Percentiles rank a stretch among this genome's conserved stretches.
Conservation (phyloP, 1,140 invertebrate genomes). For the Gonioctena quinquepunctata region DNA sequence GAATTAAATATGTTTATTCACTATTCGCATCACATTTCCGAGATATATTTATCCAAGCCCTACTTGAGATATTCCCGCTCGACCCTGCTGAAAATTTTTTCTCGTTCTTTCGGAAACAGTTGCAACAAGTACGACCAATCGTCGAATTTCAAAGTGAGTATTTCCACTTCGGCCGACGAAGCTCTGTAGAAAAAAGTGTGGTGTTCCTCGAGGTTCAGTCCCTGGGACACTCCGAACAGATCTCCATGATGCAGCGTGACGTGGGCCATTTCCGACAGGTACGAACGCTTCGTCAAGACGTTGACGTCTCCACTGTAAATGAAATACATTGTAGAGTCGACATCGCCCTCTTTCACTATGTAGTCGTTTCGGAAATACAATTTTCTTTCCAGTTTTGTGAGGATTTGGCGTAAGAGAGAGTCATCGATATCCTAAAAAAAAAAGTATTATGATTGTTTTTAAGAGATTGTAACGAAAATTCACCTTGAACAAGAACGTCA, state of each 20-base stretch:
- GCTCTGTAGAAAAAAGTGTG: conserved; percentile 11
- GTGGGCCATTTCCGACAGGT: neutral
- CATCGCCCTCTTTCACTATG: conserved; percentile 4
- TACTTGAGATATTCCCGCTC: neutral
- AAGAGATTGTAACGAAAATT: neutral
- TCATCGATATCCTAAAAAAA: conserved; percentile 26
- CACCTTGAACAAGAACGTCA: conserved; percentile 14
- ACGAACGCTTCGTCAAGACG: neutral
- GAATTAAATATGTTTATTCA: too few relatives aligned
- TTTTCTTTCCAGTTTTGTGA: neutral
- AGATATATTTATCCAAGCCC: too few relatives aligned
- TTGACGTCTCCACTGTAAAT: neutral
- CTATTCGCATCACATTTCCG: too few relatives aligned
- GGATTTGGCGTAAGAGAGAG: conserved; percentile 1
- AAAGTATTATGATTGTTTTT: neutral
- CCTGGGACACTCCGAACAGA: conserved; percentile 14
- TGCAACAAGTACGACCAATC: conserved; percentile 6
- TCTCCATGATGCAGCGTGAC: neutral
- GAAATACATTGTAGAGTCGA: conserved; percentile 14
- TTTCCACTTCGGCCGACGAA: neutral
- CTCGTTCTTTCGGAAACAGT: conserved; percentile 1
- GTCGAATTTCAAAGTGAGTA: conserved; percentile 4
- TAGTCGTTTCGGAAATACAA: conserved; percentile 1
- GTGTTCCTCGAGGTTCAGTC: neutral
- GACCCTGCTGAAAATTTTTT: neutral